Conservation (phyloP, 1,140 invertebrate genomes). For the Acyrthosiphon pisum region DNA sequence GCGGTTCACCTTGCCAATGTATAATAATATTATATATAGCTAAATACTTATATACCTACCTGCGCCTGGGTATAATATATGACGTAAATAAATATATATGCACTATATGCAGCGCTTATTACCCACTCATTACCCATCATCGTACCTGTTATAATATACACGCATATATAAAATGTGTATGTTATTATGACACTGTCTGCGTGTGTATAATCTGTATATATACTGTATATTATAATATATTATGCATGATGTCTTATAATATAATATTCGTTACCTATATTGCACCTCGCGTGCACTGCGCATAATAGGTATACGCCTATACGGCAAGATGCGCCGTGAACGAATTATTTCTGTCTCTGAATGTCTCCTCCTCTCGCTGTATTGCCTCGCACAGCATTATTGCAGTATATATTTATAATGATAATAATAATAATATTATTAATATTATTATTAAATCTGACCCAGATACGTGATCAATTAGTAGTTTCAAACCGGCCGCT, state of each 20-base stretch:
- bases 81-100: neutral
- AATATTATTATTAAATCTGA: conserved; percentile 9
- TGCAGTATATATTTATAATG: neutral
- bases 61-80: neutral
- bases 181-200: too few species aligned
- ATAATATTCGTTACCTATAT: neutral
- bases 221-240: too few species aligned
- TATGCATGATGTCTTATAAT: neutral
- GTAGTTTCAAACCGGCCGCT: neutral
- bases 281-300: too few species aligned
- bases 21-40: neutral
- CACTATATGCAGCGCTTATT: neutral
- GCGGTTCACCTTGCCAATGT: conserved; percentile 38
- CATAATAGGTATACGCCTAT: neutral
- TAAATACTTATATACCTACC: too few species aligned
- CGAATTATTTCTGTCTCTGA: neutral
- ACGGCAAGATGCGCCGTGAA: neutral
- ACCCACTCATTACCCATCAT: neutral
- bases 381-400: neutral
- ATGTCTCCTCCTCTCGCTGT: too few species aligned
- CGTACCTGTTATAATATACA: neutral
- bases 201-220: too few species aligned
- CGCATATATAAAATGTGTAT: neutral
- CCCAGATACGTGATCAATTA: conserved; percentile 53
- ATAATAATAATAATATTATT: neutral